phyloP scores from a whole-genome alignment of 30 jellyfish, hydroid and myxozoan species.

The Mastigias papua region DNA sequence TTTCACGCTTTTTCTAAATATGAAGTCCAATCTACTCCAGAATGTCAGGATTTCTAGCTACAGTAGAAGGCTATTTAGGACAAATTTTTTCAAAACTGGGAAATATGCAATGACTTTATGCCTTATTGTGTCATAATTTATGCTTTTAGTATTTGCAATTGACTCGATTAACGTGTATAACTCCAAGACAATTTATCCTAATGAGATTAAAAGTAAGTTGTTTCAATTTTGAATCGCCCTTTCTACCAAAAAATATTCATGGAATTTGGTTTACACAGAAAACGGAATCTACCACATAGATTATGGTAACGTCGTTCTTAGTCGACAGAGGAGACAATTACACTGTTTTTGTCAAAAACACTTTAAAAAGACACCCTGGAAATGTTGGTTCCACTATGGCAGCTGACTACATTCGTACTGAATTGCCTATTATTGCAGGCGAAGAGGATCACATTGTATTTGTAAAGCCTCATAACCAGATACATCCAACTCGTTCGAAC shows the following conservation, averaged over 20 bases:
- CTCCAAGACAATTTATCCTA: neutral
- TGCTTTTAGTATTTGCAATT: neutral
- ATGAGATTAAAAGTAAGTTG: neutral
- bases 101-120: neutral
- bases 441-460: slow-evolving; percentile 83
- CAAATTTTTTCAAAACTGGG: neutral
- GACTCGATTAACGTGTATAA: neutral
- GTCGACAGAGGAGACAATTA: slow-evolving; percentile 88
- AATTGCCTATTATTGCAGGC: slow-evolving; percentile 71
- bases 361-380: slow-evolving; percentile 81
- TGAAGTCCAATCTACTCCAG: neutral
- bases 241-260: neutral
- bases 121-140: neutral
- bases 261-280: neutral
- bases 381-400: slow-evolving; percentile 69
- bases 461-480: slow-evolving; percentile 6
- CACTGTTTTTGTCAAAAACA: slow-evolving; percentile 39
- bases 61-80: neutral
- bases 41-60: neutral
- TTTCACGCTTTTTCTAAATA: neutral
- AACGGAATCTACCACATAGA: slow-evolving; percentile 60
- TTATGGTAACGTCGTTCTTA: slow-evolving; percentile 64
- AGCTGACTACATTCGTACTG: slow-evolving; percentile 55
- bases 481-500: neutral
- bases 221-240: neutral